Base-by-base conservation (phyloP, 2,888 invertebrate species). In the Polyommatus iphigenia region DNA sequence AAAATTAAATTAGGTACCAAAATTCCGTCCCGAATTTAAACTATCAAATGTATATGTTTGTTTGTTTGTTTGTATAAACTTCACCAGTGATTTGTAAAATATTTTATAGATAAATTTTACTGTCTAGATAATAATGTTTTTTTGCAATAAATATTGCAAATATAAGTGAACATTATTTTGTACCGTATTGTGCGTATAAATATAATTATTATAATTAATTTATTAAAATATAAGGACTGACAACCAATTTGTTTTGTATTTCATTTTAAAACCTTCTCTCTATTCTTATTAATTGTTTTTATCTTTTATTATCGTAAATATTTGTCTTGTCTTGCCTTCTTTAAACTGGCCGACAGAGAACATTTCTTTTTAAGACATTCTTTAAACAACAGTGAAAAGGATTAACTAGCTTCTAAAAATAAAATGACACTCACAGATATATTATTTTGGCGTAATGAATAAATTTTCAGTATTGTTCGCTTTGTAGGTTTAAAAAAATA, bases 141-240 rank as follows among this genome's bases (percentile, higher is more conserved):
- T 62, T 62, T 24, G 59, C 62, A 24, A 4, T 15, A 67, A 29
- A 24, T 15, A 67, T 62, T 10, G 67, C 18, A 18, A 32, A 32
- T 67, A 3, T 67, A 5, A 29, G 29, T 50, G 36, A 20, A 24
- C 2, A 36, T 32, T 20, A 41, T 15, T 75, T 29, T 75, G 75
- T 75, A 29, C 29, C 50, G 8, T 50, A 54, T 75, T 32, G 5
- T 67, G 29, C 67, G 67, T 67, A 67, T 67, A 67, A 7, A 5
- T 29, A 32, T 32, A n/a, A n/a, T n/a, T n/a, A 24, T 24, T 24
- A 32, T 67, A 4, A 73, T 46, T 75, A 75, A 54, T 75, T 75
- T 54, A 75, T 75, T 75, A 75, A 75, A 75, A 54, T 54, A 54
- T 75, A 75, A 75, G 75, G 50, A 75, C 75, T 75, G 75, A 75